These are phyloP conservation scores for Pogonocherus hispidulus DNA, from an alignment of 2,888 invertebrate genomes.

Conservation along the genomic window DNA sequence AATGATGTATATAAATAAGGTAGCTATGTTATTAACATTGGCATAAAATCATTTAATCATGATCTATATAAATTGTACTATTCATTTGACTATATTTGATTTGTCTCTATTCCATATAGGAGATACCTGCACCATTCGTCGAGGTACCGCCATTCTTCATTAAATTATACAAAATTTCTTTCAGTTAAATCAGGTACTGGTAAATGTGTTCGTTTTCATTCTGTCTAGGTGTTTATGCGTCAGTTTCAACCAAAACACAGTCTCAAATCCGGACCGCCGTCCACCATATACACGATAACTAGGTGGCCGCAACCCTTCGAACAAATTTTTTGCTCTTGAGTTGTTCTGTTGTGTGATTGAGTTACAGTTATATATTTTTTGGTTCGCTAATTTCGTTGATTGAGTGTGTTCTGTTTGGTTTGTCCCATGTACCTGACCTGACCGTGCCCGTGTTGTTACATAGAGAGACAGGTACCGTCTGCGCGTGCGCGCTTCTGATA, in stretches of 20 bases:
- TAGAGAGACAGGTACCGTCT: conserved; percentile 97
- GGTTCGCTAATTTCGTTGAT: conserved; percentile 61
- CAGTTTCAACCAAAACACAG: conserved; percentile 52
- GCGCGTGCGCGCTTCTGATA: conserved; percentile 96
- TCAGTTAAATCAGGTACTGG: conserved; percentile 31
- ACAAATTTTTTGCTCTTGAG: conserved; percentile 47
- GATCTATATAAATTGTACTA: background rate
- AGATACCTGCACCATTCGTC: conserved; percentile 3
- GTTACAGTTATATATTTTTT: conserved; percentile 56
- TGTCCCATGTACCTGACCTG: conserved; percentile 69
- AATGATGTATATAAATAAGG: background rate
- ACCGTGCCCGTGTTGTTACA: conserved; percentile 74
- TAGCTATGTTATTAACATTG: background rate
- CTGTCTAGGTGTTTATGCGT: conserved; percentile 32
- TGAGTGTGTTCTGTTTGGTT: conserved; percentile 69
- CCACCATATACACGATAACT: conserved; percentile 1
- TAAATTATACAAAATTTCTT: conserved; percentile 21
- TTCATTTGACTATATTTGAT: background rate
- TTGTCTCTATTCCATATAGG: background rate
- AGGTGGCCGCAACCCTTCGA: conserved; percentile 23
- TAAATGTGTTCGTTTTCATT: conserved; percentile 7
- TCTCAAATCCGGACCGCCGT: conserved; percentile 31
- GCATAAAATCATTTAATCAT: background rate
- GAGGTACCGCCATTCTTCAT: background rate
- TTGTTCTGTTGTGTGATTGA: conserved; percentile 66